Conservation (phyloP, 2,113 vertebrate genomes). For the Chunga burmeisteri region DNA sequence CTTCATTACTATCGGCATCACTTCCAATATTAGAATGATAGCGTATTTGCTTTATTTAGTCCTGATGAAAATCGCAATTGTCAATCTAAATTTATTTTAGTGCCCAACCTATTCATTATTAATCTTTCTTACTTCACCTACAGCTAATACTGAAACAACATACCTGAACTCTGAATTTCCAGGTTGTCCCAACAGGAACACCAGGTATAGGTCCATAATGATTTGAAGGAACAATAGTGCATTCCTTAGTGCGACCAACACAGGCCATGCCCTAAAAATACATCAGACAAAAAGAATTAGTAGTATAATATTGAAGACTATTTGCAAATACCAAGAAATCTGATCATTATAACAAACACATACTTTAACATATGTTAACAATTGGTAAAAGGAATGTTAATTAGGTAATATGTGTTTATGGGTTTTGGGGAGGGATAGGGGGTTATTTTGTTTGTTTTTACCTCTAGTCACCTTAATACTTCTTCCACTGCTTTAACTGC, state of each 20-base stretch:
- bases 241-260: conserved; percentile 97
- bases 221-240: conserved; percentile 97
- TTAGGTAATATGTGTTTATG: not conserved
- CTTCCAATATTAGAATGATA: not conserved
- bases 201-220: conserved; percentile 97
- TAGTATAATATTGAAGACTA: not conserved
- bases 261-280: conserved; percentile 94
- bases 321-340: not conserved
- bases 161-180: conserved; percentile 99
- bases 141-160: conserved; percentile 1
- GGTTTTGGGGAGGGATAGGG: not conserved
- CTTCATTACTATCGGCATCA: accelerated
- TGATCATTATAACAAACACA: not conserved
- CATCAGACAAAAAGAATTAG: conserved; percentile 2
- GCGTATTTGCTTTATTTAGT: not conserved
- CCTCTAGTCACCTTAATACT: not conserved
- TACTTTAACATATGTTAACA: not conserved
- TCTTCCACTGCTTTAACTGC: not conserved
- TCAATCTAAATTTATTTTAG: not conserved
- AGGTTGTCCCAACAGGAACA: conserved; percentile 93
- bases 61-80: not conserved
- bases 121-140: not conserved
- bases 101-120: not conserved
- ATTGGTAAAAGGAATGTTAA: not conserved
- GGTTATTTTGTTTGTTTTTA: not conserved